A percentile compares a stretch with the other conserved stretches of the same genome.
phyloP scores from a whole-genome alignment of 2,113 vertebrate species.

The Otocyon megalotis region DNA sequence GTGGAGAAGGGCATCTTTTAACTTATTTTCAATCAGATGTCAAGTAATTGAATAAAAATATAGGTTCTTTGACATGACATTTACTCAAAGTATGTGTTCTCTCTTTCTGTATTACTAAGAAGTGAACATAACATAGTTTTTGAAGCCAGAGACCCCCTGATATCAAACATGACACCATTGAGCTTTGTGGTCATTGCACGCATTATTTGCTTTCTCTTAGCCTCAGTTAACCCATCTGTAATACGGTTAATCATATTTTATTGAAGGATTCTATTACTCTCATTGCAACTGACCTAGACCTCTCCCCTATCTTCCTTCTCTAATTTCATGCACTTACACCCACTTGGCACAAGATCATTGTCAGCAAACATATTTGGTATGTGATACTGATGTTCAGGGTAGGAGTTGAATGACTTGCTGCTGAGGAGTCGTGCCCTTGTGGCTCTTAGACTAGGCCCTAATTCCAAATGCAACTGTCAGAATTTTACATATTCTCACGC shows the following conservation, averaged over 20 bases:
- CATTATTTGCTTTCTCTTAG: neutral
- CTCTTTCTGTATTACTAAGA: neutral
- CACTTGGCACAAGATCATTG: neutral
- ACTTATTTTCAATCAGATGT: neutral
- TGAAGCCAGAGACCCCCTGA: neutral
- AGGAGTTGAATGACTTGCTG: neutral
- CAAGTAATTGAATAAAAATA: neutral
- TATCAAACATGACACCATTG: neutral
- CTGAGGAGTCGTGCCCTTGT: neutral
- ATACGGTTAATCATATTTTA: neutral
- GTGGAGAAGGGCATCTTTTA: neutral
- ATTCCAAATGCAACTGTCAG: conserved; percentile 68
- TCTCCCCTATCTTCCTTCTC: neutral
- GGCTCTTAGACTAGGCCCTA: conserved; percentile 26
- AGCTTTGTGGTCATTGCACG: neutral
- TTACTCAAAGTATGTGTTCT: conserved; percentile 11
- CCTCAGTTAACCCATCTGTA: neutral
- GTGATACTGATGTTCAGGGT: neutral
- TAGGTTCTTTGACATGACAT: neutral
- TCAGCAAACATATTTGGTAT: neutral
- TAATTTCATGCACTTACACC: neutral
- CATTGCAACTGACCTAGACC: neutral
- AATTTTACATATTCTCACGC: conserved; percentile 63
- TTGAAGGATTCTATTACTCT: neutral
- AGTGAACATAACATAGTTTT: neutral